Evolutionary conservation across 2,113 vertebrate genomes (phyloP).

Genomic region (Datnioides undecimradiatus): DNA sequence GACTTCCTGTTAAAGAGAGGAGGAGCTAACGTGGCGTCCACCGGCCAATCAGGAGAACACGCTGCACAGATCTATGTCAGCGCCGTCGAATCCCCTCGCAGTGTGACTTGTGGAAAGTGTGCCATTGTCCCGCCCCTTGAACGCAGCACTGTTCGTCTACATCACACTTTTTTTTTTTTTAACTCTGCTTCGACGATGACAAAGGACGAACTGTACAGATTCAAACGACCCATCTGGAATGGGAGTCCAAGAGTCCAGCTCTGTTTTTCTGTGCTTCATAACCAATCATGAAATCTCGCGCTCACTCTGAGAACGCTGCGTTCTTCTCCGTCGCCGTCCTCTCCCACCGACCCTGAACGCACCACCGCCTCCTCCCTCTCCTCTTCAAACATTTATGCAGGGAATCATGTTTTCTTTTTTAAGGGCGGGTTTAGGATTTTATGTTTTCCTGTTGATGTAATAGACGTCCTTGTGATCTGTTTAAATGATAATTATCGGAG

Average conservation of each 20-base stretch:
- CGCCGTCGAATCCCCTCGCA: conserved; percentile 33
- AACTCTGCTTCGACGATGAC: conserved; percentile 1
- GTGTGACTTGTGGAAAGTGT: conserved; percentile 45
- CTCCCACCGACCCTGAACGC: conserved; percentile 19
- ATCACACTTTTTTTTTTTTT: background rate
- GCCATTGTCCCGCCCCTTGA: conserved; percentile 34
- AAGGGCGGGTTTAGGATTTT: conserved; percentile 17
- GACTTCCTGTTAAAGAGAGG: background rate
- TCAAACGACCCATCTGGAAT: conserved; percentile 40
- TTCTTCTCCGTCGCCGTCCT: background rate
- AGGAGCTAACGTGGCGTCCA: conserved; percentile 7
- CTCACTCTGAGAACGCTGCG: conserved; percentile 31
- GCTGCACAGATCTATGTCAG: conserved; percentile 29
- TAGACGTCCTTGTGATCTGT: conserved; percentile 57
- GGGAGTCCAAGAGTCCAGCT: conserved; percentile 2
- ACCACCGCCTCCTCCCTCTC: background rate
- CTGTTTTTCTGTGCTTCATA: background rate
- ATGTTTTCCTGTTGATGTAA: conserved; percentile 48
- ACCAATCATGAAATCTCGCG: background rate
- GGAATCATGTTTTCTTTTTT: conserved; percentile 50
- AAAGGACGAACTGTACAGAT: background rate
- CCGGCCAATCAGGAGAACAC: conserved; percentile 12
- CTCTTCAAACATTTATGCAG: conserved; percentile 61
- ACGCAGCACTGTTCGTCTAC: conserved; percentile 31
- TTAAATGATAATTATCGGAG: conserved; percentile 22